Base-by-base conservation (phyloP, 2,113 vertebrate species). In the Ramphastos sulfuratus region DNA sequence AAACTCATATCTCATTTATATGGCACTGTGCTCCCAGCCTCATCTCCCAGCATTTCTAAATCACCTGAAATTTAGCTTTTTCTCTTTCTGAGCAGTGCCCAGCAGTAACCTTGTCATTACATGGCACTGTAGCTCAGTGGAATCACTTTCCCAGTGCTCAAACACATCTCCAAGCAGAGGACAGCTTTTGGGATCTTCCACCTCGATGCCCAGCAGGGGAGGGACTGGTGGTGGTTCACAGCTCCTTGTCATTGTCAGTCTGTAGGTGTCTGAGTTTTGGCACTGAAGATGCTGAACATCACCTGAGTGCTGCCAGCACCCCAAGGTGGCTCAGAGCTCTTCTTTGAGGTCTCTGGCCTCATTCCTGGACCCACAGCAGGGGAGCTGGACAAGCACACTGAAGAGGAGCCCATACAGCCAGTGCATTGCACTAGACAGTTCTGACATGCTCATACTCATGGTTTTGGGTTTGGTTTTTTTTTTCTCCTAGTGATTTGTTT, bases 61-160 rank as follows among this genome's bases (percentile, higher is more conserved):
- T 91, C 55, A 82, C 27, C 52, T 87, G 90, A 85, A 69, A 88
- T 81, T 78, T 52, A 10, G 28, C 25, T 65, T 79, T 79, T 85
- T 80, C 31, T 75, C 52, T 42, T 78, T 50, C 18, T 20, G 28
- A 81, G 64, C 13, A 10, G 76, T 5, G 15, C 28, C 89, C 3
- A 2, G 12, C 0, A 0, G n/a, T 33, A 84, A 21, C 25, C 0
- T 7, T 13, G 24, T 7, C n/a, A 9, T 70, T 35, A 52, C 18
- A 10, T 4, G 15, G 31, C 15, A 42, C 10, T 52, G 8, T 20
- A 4, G 2, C 46, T 55, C 67, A 48, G 19, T 30, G 9, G 20
- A 12, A 64, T 72, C 35, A 54, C 59, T 67, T 65, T 20, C 71
- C 23, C 8, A 80, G 50, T 20, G 50, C 15, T 69, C 23, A 65